Base-by-base conservation (phyloP, 2,888 invertebrate genomes). In the Acleris holmiana region DNA sequence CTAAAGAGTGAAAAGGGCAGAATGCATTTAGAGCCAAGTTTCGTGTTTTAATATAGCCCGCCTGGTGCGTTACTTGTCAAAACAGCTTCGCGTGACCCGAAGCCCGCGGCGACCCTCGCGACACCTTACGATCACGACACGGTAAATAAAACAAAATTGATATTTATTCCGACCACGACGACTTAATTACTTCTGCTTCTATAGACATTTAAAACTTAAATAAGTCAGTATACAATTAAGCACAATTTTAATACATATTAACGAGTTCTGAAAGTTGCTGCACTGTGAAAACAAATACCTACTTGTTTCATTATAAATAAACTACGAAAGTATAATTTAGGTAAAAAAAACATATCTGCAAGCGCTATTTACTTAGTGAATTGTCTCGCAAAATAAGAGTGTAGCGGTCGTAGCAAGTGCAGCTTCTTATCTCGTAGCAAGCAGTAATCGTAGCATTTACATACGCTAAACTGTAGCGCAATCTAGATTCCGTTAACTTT, bases 11-110 rank as follows among this genome's bases (percentile, higher is more conserved):
- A 35, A 13, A 35, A 35, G 35, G 13, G 4, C 35, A 35, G 35
- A 35, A 2, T 35, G 35, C 4, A 35, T 35, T 3, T 35, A 35
- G 35, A 13, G 35, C 35, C 35, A 35, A 35, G 35, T 13, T 35
- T 35, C 35, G 35, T 35, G 35, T 35, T 13, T 35, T 13, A 13
- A 13, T 13, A 35, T 35, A 8, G 13, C 35, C 10, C 13, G 35
- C 35, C 13, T 35, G 63, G 61, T 67, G 61, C 65, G 72, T 70
- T 62, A 69, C 71, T 70, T 71, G 76, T 77, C 76, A 72, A 76
- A 75, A 75, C 74, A 66, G 70, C 71, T 67, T 79, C 69, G 80
- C 80, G 78, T 80, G 80, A 78, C 78, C 70, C 40, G 53, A 55
- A 69, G 70, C 65, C 70, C 69, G 59, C 69, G 69, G 71, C 71